A percentile compares a stretch with the other conserved stretches of the same genome.
Evolutionary conservation across 2,113 vertebrate genomes (phyloP).

Genomic region (Myocastor coypus): DNA sequence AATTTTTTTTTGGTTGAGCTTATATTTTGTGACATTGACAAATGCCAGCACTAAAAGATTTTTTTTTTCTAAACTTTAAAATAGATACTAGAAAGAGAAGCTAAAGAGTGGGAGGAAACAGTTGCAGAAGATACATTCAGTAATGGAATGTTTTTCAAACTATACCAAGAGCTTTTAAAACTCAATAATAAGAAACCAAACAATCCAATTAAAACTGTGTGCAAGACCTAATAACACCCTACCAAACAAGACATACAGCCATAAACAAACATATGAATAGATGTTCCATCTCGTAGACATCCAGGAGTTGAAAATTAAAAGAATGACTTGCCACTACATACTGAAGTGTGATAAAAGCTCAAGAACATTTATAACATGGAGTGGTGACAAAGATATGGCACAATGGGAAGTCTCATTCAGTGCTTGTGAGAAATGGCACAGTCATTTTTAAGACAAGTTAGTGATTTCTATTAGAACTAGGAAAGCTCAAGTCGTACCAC

Average conservation of each 20-base stretch:
- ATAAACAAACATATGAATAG: not conserved
- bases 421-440: not conserved
- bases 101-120: not conserved
- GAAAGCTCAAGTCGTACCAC: not conserved
- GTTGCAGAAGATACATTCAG: not conserved
- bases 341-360: not conserved
- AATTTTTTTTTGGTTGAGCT: not conserved
- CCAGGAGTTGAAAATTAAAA: not conserved
- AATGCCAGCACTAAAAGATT: not conserved
- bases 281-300: too few relatives aligned
- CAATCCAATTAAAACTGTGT: not conserved
- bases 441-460: not conserved
- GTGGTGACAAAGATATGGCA: not conserved
- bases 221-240: not conserved
- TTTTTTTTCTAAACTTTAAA: not conserved
- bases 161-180: not conserved
- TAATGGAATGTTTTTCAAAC: not conserved
- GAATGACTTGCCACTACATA: too few relatives aligned
- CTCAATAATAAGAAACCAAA: not conserved
- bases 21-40: constrained; percentile 1
- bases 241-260: not conserved
- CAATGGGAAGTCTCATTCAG: not conserved
- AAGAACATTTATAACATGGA: not conserved
- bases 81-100: not conserved
- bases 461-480: not conserved